Evolutionary conservation across 1,140 invertebrate genomes (phyloP).

Genomic region (Nasonia longicornis): DNA sequence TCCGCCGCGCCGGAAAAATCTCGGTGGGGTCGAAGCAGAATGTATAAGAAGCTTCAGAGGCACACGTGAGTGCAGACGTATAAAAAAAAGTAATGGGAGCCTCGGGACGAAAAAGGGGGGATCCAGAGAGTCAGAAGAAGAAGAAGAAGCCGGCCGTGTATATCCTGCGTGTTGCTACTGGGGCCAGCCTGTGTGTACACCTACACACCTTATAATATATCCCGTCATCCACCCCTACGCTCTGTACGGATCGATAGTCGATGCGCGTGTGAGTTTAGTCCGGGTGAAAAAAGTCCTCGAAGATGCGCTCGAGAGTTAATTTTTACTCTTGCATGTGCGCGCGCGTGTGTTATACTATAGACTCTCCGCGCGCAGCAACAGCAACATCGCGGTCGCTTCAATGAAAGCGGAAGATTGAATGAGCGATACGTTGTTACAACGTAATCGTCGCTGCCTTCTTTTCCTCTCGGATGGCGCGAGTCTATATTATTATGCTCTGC

Average conservation of each 20-base stretch:
- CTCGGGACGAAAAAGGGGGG: neutral
- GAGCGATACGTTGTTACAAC: neutral
- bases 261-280: neutral
- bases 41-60: neutral
- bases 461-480: neutral
- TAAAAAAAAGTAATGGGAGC: neutral
- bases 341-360: too few species aligned
- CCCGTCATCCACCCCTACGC: neutral
- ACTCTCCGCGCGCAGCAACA: neutral
- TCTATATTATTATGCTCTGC: neutral
- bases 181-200: neutral
- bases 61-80: neutral
- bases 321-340: neutral
- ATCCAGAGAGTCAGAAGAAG: neutral
- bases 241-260: neutral
- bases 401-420: constrained; percentile 13
- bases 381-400: neutral
- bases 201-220: neutral
- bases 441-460: neutral
- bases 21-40: neutral
- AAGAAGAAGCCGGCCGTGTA: neutral
- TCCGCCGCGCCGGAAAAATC: neutral
- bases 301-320: neutral
- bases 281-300: neutral
- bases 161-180: neutral